phyloP scores from a whole-genome alignment of 2,113 vertebrate species.

The Pionites leucogaster region DNA sequence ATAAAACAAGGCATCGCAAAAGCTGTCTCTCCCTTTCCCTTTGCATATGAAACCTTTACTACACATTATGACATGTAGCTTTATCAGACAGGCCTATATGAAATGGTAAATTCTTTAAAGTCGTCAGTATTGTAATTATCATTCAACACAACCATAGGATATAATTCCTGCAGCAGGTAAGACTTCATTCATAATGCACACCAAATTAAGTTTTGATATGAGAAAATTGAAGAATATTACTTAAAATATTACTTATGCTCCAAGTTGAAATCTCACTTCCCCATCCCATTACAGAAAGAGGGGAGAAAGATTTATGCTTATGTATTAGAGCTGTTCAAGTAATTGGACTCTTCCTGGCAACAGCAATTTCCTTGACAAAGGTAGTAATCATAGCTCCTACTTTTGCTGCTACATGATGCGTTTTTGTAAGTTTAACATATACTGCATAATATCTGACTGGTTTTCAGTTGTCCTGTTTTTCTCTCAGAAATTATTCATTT shows the following conservation, averaged over 20 bases:
- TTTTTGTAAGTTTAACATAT: neutral
- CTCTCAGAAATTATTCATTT: neutral
- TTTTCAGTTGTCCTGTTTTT: neutral
- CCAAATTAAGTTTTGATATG: constrained; percentile 8
- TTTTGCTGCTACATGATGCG: neutral
- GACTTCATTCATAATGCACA: neutral
- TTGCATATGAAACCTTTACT: neutral
- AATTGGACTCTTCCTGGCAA: neutral
- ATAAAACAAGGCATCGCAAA: neutral
- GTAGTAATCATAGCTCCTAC: neutral
- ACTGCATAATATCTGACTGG: neutral
- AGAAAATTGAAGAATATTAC: neutral
- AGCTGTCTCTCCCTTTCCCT: neutral
- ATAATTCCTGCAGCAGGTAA: neutral
- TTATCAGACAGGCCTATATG: neutral
- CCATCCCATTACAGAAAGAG: neutral
- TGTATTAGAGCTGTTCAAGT: neutral
- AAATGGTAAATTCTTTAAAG: neutral
- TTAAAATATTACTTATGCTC: neutral
- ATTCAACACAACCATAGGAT: neutral
- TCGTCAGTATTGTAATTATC: neutral
- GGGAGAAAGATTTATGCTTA: neutral
- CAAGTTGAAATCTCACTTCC: neutral
- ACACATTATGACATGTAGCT: neutral
- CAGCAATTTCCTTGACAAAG: neutral